These are phyloP conservation scores for Meriones psammophilus DNA, from an alignment of 2,797 vertebrate species.

Conservation along the genomic window DNA sequence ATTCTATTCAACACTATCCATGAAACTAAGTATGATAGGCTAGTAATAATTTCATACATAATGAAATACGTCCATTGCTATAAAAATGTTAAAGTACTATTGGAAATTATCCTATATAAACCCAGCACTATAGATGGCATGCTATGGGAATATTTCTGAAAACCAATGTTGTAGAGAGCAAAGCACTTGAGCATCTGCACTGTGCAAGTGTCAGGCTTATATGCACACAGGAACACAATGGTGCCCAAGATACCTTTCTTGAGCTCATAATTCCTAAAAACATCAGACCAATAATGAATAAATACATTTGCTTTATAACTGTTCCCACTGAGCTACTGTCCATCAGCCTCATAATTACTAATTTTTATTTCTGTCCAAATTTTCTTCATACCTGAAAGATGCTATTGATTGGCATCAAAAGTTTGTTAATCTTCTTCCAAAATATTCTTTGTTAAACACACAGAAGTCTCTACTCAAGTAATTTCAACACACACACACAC, in stretches of 20 bases:
- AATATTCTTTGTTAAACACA: background rate
- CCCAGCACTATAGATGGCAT: background rate
- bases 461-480: background rate
- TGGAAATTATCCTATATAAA: background rate
- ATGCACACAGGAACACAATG: background rate
- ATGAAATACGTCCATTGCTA: background rate
- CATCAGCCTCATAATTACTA: background rate
- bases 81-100: background rate
- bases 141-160: background rate
- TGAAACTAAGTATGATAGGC: background rate
- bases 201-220: background rate
- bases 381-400: background rate
- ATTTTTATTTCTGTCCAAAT: background rate
- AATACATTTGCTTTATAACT: background rate
- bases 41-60: slow-evolving; percentile 9
- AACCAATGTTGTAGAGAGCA: background rate
- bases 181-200: background rate
- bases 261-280: background rate
- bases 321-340: background rate
- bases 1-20: background rate
- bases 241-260: background rate
- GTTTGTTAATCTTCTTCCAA: background rate
- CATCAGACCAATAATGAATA: background rate
- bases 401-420: background rate
- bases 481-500: background rate